These are phyloP conservation scores for Leptopilina myrica DNA, from an alignment of 2,888 invertebrate genomes.

Conservation along the genomic window DNA sequence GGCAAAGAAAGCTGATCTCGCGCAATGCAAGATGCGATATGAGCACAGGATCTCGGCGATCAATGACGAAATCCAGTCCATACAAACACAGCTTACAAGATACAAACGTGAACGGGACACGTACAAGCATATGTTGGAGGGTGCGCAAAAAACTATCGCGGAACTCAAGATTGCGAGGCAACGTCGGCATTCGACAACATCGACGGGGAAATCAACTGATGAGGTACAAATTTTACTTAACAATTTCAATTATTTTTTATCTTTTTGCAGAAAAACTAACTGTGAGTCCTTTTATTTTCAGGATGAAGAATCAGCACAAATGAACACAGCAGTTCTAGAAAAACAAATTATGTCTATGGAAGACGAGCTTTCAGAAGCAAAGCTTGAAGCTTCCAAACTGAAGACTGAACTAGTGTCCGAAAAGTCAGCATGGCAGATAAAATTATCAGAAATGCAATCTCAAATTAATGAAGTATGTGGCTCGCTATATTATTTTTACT, in stretches of 20 bases:
- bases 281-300: conserved; percentile 54
- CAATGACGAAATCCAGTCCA: conserved; percentile 88
- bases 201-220: conserved; percentile 84
- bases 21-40: conserved; percentile 89
- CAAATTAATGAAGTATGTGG: conserved; percentile 86
- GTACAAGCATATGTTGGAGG: conserved; percentile 92
- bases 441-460: conserved; percentile 92
- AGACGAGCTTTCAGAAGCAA: conserved; percentile 91
- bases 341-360: conserved; percentile 91
- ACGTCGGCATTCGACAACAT: conserved; percentile 75
- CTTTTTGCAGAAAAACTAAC: no score
- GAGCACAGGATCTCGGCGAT: conserved; percentile 90
- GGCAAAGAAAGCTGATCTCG: conserved; percentile 86
- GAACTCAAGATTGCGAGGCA: conserved; percentile 82
- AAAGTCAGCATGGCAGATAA: conserved; percentile 90
- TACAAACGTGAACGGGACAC: conserved; percentile 93
- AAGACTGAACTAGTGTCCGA: conserved; percentile 95
- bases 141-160: conserved; percentile 89
- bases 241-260: no score
- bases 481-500: neutral
- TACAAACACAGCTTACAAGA: conserved; percentile 86
- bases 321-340: conserved; percentile 84
- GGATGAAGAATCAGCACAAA: conserved; percentile 85
- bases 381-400: conserved; percentile 88
- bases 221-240: conserved; percentile 77